Base-by-base conservation (phyloP, 2,113 vertebrate genomes). In the Hyperoodon ampullatus region DNA sequence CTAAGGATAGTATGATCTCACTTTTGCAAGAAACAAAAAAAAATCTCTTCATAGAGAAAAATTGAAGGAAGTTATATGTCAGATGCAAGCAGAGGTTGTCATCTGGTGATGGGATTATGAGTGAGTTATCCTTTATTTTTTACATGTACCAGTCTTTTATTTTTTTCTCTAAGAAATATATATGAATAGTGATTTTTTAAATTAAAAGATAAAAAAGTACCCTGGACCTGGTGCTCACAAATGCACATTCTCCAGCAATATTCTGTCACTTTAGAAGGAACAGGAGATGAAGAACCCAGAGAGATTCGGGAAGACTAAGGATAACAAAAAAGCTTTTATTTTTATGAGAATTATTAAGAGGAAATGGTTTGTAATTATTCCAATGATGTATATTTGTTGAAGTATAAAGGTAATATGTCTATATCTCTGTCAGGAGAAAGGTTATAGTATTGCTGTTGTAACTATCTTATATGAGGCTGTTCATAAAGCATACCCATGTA, bases 261-360 rank as follows among this genome's bases (percentile, higher is more conserved):
- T 60, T n/a, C 86, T 86, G 4, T 65, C 70, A 90, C 35, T 72
- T 80, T 77, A 92, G 61, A 71, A 88, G 30, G 42, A 84, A 95
- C 55, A 42, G 70, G 33, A 72, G 21, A 66, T 42, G 33, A 86
- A 66, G 75, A 71, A 44, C 42, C 24, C 70, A 26, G 61, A 83
- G n/a, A 66, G 26, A 68, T 18, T 74, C 58, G 50, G 60, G 12
- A 81, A 65, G 39, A 44, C 33, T 39, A 88, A 93, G 16, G 55
- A 80, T 80, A 68, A 53, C 4, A 80, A 16, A 30, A 30, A 91
- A 35, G 30, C 30, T 94, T 85, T 94, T 50, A 60, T 72, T 47
- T 77, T 39, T 19, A 65, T 21, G 2, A 88, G n/a, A 95, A 94
- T 92, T 74, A 92, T 74, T 80, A 42, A 65, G 13, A 70, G 11